phyloP scores from a whole-genome alignment of 2,797 vertebrate genomes.

The Sparus aurata region DNA sequence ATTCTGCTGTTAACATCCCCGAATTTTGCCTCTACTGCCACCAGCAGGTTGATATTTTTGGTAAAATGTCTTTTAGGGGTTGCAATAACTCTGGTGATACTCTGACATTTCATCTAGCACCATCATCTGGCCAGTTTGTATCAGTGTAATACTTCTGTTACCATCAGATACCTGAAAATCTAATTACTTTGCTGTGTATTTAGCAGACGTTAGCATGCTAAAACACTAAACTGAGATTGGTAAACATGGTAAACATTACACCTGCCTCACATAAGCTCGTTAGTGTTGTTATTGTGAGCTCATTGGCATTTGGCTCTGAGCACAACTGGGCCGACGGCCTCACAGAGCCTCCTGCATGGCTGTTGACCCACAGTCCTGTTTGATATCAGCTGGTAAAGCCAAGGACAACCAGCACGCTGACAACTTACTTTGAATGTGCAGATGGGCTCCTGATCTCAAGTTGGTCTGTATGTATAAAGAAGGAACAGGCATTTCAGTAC shows the following conservation, averaged over 20 bases:
- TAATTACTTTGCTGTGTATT: not conserved
- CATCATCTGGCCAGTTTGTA: not conserved
- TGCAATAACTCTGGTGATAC: not conserved
- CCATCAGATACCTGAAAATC: not conserved
- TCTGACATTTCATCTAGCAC: not conserved
- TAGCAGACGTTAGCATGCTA: not conserved
- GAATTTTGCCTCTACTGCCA: not conserved
- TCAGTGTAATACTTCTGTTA: not conserved
- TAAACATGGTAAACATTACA: not conserved
- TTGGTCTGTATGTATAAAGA: not conserved
- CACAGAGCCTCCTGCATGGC: not conserved
- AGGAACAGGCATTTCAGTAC: not conserved
- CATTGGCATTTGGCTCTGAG: not conserved
- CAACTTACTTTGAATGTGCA: not conserved
- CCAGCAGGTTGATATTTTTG: not conserved
- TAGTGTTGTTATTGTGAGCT: not conserved
- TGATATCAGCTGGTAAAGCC: constrained; percentile 32
- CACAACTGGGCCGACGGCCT: too few species aligned
- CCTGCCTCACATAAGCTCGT: not conserved
- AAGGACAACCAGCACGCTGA: not conserved
- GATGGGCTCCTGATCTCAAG: not conserved
- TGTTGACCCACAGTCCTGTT: not conserved
- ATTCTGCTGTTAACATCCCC: not conserved
- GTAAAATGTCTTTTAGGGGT: not conserved
- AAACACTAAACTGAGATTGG: not conserved